phyloP scores from a whole-genome alignment of 2,797 vertebrate genomes.

The Rhabdomys pumilio region DNA sequence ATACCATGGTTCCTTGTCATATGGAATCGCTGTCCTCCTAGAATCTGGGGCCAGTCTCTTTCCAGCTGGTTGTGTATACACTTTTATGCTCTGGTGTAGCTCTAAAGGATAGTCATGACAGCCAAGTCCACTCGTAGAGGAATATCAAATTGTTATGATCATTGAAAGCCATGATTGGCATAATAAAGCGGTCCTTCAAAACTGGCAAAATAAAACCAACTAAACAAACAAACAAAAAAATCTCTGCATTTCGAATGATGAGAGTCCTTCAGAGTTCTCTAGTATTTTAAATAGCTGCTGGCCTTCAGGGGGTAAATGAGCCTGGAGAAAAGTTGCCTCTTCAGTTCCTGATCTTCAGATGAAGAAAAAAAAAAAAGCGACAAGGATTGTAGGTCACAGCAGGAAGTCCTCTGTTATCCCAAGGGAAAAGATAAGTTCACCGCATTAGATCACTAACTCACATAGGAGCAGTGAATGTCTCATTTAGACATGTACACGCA shows the following conservation, averaged over 20 bases:
- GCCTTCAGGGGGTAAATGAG: conserved; percentile 76
- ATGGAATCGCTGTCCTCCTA: neutral
- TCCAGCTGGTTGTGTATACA: neutral
- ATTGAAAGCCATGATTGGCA: conserved; percentile 26
- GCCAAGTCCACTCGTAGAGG: neutral
- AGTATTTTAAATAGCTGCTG: conserved; percentile 71
- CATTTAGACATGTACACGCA: neutral
- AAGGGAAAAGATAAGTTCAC: neutral
- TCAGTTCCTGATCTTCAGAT: neutral
- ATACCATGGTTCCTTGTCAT: neutral
- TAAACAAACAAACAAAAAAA: neutral
- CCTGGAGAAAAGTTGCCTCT: neutral
- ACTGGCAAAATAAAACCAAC: conserved; percentile 56
- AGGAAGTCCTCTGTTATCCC: neutral
- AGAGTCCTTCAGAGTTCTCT: conserved; percentile 68
- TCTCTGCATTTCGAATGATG: conserved; percentile 27
- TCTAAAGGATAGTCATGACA: neutral
- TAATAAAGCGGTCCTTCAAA: neutral
- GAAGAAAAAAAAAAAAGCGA: neutral
- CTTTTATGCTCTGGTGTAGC: neutral
- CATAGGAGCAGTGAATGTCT: neutral
- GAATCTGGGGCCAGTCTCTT: neutral
- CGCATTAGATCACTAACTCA: neutral
- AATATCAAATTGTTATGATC: conserved; percentile 25
- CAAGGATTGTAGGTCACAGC: neutral